Base-by-base conservation (phyloP, 2,113 vertebrate genomes). In the Danionella cerebrum region DNA sequence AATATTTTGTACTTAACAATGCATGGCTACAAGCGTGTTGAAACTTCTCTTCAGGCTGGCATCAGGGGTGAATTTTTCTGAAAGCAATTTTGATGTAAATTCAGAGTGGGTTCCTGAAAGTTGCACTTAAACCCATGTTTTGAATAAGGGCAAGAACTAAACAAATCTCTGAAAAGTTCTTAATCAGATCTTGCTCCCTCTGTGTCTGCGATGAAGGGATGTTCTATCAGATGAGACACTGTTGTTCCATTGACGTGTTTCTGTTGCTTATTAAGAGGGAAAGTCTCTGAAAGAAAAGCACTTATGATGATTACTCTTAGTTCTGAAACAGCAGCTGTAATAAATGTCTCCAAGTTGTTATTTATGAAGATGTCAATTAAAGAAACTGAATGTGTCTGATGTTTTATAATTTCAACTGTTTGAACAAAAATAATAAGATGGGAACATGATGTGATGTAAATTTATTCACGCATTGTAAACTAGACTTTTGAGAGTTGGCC, bases 291-390 rank as follows among this genome's bases (percentile, higher is more conserved):
- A 72, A 65, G 62, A 60, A 70, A 76, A 72, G 74, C 74, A 76
- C 70, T 76, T 73, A 63, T 41, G 27, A 60, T 45, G 7, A 36
- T 57, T 47, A 24, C 38, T 62, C 5, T 59, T 57, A 62, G 27
- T 72, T 64, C 39, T 44, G 60, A 55, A 38, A 53, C 47, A 62
- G 50, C 67, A 63, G 70, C 74, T 76, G 72, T 76, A 76, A 73
- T 55, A 65, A 41, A 69, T 72, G 65, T 74, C 27, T 41, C 11
- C 41, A 36, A 78, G 58, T 67, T 74, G 65, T 67, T 70, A 70
- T 74, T 74, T 69, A 77, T 68, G 41, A 67, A 67, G 69, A 35
- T 64, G 54, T 73, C 65, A 67, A 75, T 67, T 67, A 69, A 70
- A 66, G 53, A 48, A 14, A 63, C 47, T 70, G 42, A 74, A 42